phyloP scores from a whole-genome alignment of 2,888 invertebrate genomes.

The Drosophila subquinaria region DNA sequence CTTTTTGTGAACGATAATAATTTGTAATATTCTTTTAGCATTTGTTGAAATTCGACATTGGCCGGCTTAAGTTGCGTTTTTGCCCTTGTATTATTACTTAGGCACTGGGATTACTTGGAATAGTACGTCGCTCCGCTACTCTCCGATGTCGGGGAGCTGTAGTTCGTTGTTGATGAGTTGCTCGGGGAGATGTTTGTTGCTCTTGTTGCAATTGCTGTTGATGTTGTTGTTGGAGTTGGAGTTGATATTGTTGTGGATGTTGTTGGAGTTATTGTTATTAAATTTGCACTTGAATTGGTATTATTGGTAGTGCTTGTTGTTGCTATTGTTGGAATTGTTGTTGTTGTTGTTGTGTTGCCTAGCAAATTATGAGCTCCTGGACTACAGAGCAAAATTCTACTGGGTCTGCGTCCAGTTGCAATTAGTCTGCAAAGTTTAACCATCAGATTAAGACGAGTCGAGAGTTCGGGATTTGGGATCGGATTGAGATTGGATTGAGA shows the following conservation, averaged over 20 bases:
- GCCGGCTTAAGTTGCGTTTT: slow-evolving; percentile 68
- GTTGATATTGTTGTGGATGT: slow-evolving; percentile 26
- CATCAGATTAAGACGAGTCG: slow-evolving; percentile 12
- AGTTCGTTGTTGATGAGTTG: slow-evolving; percentile 64
- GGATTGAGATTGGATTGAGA: slow-evolving; percentile 32
- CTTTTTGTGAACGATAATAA: slow-evolving; percentile 9
- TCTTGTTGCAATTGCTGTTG: slow-evolving; percentile 26
- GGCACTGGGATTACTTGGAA: slow-evolving; percentile 71
- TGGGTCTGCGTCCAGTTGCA: slow-evolving; percentile 85
- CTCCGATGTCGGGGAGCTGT: slow-evolving; percentile 76
- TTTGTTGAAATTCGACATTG: slow-evolving; percentile 72
- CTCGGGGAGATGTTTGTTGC: slow-evolving; percentile 40
- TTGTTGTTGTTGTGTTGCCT: slow-evolving; percentile 58
- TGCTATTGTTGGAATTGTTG: slow-evolving; percentile 39
- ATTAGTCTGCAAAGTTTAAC: slow-evolving; percentile 83
- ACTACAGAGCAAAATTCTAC: slow-evolving; percentile 84
- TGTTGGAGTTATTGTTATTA: slow-evolving; percentile 52
- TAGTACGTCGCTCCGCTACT: slow-evolving; percentile 68
- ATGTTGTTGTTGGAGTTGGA: slow-evolving; percentile 38
- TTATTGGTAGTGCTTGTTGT: slow-evolving; percentile 44
- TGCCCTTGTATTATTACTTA: slow-evolving; percentile 43
- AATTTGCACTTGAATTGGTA: slow-evolving; percentile 35
- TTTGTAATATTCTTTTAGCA: slow-evolving; percentile 29
- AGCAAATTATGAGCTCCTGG: slow-evolving; percentile 76
- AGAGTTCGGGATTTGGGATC: slow-evolving; percentile 5